Conservation (phyloP, 2,888 invertebrate species). For the Ametastegia equiseti region DNA sequence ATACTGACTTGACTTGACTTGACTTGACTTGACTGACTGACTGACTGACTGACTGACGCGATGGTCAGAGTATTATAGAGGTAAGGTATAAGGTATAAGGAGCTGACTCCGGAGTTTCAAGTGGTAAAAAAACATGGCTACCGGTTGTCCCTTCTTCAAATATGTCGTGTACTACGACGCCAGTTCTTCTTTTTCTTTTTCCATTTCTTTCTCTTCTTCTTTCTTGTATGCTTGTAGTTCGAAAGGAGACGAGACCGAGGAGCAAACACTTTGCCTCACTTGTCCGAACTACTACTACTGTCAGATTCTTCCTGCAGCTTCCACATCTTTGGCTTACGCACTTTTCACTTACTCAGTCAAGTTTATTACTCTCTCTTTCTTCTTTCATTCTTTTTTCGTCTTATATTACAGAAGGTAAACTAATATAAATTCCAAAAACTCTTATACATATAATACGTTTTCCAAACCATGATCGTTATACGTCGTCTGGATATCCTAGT, state of each 20-base stretch:
- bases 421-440: too few relatives aligned
- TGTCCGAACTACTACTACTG: constrained; percentile 6
- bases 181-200: background rate
- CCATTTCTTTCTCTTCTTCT: background rate
- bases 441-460: too few relatives aligned
- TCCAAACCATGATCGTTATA: too few relatives aligned
- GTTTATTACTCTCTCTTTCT: background rate
- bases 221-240: background rate
- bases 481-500: too few relatives aligned
- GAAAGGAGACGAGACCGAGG: background rate
- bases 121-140: constrained; percentile 52
- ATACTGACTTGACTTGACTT: too few relatives aligned
- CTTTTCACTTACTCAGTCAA: background rate
- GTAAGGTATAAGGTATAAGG: too few relatives aligned
- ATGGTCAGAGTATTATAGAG: too few relatives aligned
- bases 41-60: background rate
- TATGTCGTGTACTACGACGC: constrained; percentile 34
- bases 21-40: too few relatives aligned
- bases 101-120: constrained; percentile 8
- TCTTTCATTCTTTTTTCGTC: too few relatives aligned
- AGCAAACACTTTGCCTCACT: background rate
- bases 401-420: background rate
- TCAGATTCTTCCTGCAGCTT: background rate
- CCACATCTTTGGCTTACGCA: background rate
- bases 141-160: constrained; percentile 52